Percentiles rank a stretch among this genome's conserved stretches.
These are phyloP conservation scores for Brachionus asplanchnoidis DNA, from an alignment of 1,140 invertebrate species.

Conservation along the genomic window DNA sequence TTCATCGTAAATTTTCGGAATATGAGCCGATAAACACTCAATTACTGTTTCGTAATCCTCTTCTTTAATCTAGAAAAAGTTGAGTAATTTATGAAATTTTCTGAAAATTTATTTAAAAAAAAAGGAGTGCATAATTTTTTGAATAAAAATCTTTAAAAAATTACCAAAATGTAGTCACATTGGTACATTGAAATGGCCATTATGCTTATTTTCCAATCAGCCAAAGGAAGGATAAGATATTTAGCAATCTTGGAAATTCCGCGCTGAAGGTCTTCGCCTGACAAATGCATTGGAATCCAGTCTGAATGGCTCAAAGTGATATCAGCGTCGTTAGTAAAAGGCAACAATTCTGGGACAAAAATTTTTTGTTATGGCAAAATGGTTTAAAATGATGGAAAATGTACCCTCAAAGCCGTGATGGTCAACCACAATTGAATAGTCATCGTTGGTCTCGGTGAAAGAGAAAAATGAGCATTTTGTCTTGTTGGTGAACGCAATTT, in stretches of 20 bases:
- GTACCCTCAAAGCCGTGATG: conserved; percentile 10
- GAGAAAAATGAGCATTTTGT: conserved; percentile 28
- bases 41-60: conserved; percentile 34
- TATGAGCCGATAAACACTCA: conserved; percentile 27
- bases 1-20: conserved; percentile 38
- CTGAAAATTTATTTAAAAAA: not conserved
- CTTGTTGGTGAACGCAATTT: conserved; percentile 37
- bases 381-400: too few relatives aligned
- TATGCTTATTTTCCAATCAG: conserved; percentile 31
- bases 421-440: conserved; percentile 36
- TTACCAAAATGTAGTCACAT: conserved; percentile 34
- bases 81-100: not conserved
- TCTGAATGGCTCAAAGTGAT: conserved; percentile 17
- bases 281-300: conserved; percentile 41
- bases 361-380: not conserved
- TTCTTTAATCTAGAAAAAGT: conserved; percentile 26
- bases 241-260: conserved; percentile 39
- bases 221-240: conserved; percentile 31
- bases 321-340: not conserved
- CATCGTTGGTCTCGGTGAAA: conserved; percentile 40
- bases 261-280: conserved; percentile 8
- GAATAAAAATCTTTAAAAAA: not conserved
- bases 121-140: not conserved
- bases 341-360: not conserved
- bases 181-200: conserved; percentile 41